phyloP scores from a whole-genome alignment of 1,140 invertebrate species.

The Lasaia peninsularis region DNA sequence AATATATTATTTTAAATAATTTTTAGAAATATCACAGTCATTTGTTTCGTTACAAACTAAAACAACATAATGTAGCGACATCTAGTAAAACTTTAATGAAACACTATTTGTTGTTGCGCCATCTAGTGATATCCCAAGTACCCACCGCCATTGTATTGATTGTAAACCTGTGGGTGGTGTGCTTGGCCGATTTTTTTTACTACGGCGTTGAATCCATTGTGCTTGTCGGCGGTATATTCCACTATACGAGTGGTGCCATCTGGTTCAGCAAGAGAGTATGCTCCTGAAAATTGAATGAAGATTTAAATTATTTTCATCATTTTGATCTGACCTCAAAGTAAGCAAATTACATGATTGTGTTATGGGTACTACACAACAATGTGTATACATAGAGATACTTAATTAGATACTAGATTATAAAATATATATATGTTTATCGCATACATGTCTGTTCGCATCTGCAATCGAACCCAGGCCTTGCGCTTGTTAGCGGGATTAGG shows the following conservation, averaged over 20 bases:
- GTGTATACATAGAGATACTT: too few relatives aligned
- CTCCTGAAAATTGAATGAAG: slow-evolving; percentile 49
- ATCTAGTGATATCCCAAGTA: slow-evolving; percentile 63
- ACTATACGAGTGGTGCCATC: slow-evolving; percentile 79
- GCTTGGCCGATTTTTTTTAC: slow-evolving; percentile 77
- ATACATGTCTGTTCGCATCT: too few relatives aligned
- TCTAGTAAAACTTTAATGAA: slow-evolving; percentile 8
- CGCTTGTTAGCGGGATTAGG: too few relatives aligned
- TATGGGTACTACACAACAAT: too few relatives aligned
- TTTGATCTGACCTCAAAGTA: too few relatives aligned
- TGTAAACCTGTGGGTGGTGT: slow-evolving; percentile 65
- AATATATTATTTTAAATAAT: slow-evolving; percentile 17
- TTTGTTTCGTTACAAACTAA: neutral
- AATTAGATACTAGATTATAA: too few relatives aligned
- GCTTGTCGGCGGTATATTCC: slow-evolving; percentile 76
- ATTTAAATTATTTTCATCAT: too few relatives aligned
- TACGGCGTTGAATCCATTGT: slow-evolving; percentile 76
- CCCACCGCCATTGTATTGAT: slow-evolving; percentile 40
- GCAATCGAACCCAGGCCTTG: too few relatives aligned
- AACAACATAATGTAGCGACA: neutral
- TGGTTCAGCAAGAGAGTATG: slow-evolving; percentile 78
- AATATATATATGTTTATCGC: too few relatives aligned
- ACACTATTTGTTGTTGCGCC: slow-evolving; percentile 22
- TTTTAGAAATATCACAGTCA: slow-evolving; percentile 21
- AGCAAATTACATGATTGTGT: too few relatives aligned